Base-by-base conservation (phyloP, 2,797 vertebrate species). In the Champsocephalus esox region DNA sequence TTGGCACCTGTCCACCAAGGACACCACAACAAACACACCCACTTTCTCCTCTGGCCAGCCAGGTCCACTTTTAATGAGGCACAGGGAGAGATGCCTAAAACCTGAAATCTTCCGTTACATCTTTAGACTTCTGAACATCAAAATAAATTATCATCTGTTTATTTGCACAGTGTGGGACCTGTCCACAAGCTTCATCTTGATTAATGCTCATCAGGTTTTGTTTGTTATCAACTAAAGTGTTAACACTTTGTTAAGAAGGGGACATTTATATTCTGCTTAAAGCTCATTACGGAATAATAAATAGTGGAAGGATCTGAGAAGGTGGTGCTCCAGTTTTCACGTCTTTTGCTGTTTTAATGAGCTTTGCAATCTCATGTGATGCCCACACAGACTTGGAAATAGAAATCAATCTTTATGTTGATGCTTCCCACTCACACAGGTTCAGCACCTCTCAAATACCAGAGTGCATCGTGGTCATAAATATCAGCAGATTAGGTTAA, bases 51-150 rank as follows among this genome's bases (percentile, higher is more conserved):
- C 63, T 51, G 60, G 17, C 32, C 55, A 49, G 50, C 34, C 55
- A 79, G 55, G 73, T 81, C 79, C 48, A 68, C 4, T 70, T 81
- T 90, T 88, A 81, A 85, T 78, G 71, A 85, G 70, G 55, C 48
- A 49, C 45, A 66, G 0, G 17, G 9, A 46, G 43, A 62, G 63
- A 70, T 16, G 54, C n/a, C 56, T 6, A 41, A 13, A 55, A 70
- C 49, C 9, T 54, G 48, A 67, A 16, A 13, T 75, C 17, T 5
- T 51, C 14, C 43, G 12, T 21, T 51, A 19, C 12, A 44, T 65
- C 28, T 64, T 60, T 70, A 48, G 19, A 21, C 55, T 51, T 65
- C 10, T 17, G 7, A 21, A 49, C 55, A 19, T 8, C 32, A 51
- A 24, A 21, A 43, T 45, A 21, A 38, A 46, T 12, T 51, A 55